phyloP scores from a whole-genome alignment of 2,888 invertebrate genomes.

The Hirtodrosophila trivittata region DNA sequence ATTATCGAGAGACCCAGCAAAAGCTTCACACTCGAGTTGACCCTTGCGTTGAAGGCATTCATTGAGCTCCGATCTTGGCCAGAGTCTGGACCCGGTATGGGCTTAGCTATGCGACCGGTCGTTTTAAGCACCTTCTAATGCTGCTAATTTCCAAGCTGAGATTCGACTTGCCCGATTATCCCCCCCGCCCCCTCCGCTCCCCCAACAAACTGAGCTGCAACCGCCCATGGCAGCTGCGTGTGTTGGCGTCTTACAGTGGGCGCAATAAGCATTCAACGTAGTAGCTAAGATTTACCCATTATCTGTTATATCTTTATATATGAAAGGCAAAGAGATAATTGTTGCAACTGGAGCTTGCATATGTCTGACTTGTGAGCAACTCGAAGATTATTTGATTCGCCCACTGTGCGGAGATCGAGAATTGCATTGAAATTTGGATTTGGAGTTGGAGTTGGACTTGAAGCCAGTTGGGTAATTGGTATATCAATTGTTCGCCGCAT shows the following conservation, averaged over 20 bases:
- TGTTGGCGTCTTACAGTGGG: conserved; percentile 15
- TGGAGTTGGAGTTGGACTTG: conserved; percentile 21
- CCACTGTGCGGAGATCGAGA: neutral
- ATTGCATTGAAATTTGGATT: conserved; percentile 12
- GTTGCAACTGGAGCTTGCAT: neutral
- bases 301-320: no score
- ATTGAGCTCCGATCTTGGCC: conserved; percentile 17
- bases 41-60: conserved; percentile 44
- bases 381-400: neutral
- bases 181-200: neutral
- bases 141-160: conserved; percentile 63
- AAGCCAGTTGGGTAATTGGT: conserved; percentile 72
- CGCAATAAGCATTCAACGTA: no score
- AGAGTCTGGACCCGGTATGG: conserved; percentile 21
- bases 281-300: no score
- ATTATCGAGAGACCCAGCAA: conserved; percentile 46
- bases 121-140: conserved; percentile 66
- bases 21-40: conserved; percentile 64
- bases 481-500: conserved; percentile 69
- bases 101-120: conserved; percentile 37
- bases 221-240: conserved; percentile 36
- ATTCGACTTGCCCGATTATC: conserved; percentile 50
- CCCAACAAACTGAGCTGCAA: neutral
- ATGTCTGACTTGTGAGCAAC: neutral
- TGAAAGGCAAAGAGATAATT: neutral